Conservation (phyloP, 2,888 invertebrate genomes). For the Steinernema hermaphroditum region DNA sequence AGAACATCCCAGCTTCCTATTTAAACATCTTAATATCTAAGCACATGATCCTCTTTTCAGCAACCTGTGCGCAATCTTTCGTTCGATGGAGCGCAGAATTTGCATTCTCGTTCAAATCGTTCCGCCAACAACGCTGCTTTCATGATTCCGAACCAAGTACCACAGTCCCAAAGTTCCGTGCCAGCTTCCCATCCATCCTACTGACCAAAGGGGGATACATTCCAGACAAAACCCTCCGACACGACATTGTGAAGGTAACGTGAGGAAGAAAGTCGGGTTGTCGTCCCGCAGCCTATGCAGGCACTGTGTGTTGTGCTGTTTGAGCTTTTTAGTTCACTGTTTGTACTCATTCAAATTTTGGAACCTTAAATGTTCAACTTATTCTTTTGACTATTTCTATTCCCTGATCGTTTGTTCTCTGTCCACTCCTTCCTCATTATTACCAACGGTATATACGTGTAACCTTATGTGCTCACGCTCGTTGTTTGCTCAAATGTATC, state of each 20-base stretch:
- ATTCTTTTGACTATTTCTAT: no score
- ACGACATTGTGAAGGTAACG: not conserved
- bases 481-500: conserved; percentile 28
- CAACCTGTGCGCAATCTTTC: conserved; percentile 22
- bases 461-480: conserved; percentile 21
- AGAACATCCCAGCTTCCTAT: not conserved
- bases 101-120: not conserved
- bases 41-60: not conserved
- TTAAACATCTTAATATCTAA: not conserved
- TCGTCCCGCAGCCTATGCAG: not conserved
- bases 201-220: not conserved
- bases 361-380: no score
- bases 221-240: no score
- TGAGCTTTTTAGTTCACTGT: no score
- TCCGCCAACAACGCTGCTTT: conserved; percentile 22
- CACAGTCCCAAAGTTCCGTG: not conserved
- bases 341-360: no score
- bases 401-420: not conserved
- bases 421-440: not conserved
- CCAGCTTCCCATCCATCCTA: conserved; percentile 20
- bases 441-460: conserved; percentile 1
- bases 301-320: not conserved
- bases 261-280: conserved; percentile 21
- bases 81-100: not conserved
- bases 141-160: not conserved